These are phyloP conservation scores for Pampus argenteus DNA, from an alignment of 2,797 vertebrate genomes.

Conservation along the genomic window DNA sequence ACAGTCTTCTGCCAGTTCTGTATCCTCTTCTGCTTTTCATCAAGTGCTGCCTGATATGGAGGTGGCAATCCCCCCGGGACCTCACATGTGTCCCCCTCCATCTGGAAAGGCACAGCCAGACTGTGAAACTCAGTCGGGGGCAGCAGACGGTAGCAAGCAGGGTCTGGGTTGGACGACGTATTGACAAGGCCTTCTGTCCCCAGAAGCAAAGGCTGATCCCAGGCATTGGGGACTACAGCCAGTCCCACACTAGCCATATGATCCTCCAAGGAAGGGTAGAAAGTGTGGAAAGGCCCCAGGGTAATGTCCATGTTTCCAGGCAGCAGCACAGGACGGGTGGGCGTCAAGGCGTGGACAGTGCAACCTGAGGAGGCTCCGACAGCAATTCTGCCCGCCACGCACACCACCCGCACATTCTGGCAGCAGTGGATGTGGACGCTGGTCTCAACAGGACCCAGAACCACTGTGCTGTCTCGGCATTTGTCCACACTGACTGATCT, in stretches of 20 bases:
- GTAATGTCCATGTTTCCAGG: conserved; percentile 89
- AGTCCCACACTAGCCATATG: conserved; percentile 96
- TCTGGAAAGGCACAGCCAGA: conserved; percentile 93
- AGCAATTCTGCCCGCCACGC: conserved; percentile 86
- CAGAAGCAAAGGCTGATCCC: conserved; percentile 91
- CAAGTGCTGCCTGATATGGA: conserved; percentile 86
- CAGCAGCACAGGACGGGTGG: conserved; percentile 91
- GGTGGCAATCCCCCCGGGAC: conserved; percentile 91
- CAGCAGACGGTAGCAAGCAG: conserved; percentile 85
- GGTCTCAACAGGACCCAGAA: conserved; percentile 93
- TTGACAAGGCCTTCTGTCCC: conserved; percentile 81
- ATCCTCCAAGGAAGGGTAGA: conserved; percentile 96
- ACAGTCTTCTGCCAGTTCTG: conserved; percentile 93
- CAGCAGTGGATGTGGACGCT: conserved; percentile 92
- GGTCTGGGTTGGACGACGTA: conserved; percentile 47
- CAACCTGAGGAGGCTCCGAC: conserved; percentile 87
- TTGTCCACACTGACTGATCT: conserved; percentile 96
- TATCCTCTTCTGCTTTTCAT: conserved; percentile 87
- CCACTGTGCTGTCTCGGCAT: conserved; percentile 90
- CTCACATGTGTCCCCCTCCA: conserved; percentile 95
- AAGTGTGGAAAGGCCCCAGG: conserved; percentile 94
- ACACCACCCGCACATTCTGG: conserved; percentile 89
- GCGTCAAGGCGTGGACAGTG: conserved; percentile 88
- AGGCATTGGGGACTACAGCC: conserved; percentile 93
- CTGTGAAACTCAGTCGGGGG: conserved; percentile 88